Base-by-base conservation (phyloP, 2,888 invertebrate species). In the Pharmacophagus antenor region DNA sequence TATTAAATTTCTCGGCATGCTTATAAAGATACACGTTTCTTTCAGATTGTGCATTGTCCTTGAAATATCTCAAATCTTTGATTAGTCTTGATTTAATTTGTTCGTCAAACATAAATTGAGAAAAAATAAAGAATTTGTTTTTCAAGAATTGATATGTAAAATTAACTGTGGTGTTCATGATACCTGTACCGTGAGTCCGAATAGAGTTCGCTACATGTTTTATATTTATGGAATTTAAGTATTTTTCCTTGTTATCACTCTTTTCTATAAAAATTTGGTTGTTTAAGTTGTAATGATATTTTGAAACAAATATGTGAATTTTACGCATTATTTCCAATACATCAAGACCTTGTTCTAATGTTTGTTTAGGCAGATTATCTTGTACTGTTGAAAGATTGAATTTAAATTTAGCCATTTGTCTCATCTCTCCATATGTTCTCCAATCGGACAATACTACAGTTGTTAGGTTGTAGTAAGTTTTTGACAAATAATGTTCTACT, bases 401-500 rank as follows among this genome's bases (percentile, higher is more conserved):
- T 79, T 98, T 97, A 69, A 96, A 94, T 73, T 92, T 92, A 0
- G 98, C 99, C 81, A 99, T 92, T 77, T 96, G 95, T 62, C 98
- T 93, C 99, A 99, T 99, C 86, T 98, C 97, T 18, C 97, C 95
- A 79, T 99, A 99, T 0, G 98, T 98, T 82, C 95, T 96, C 98
- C 99, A 99, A 84, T 99, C 98, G 69, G 99, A 98, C 49, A 99
- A 89, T 7, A 99, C 98, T 27, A 99, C 98, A 1, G 99, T 98
- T 0, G 99, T 99, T 71, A 99, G 91, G 89, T 99, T 99, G 85
- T 99, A 99, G 86, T 99, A 99, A 78, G 96, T 98, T 67, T 94
- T 95, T 72, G 98, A 97, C 66, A 99, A 92, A 84, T 99, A 98
- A 76, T 96, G 94, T 80, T 98, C 98, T 8, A 98, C 94, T 55